These are phyloP conservation scores for Conomelus anceps DNA, from an alignment of 2,888 invertebrate species.

Conservation along the genomic window DNA sequence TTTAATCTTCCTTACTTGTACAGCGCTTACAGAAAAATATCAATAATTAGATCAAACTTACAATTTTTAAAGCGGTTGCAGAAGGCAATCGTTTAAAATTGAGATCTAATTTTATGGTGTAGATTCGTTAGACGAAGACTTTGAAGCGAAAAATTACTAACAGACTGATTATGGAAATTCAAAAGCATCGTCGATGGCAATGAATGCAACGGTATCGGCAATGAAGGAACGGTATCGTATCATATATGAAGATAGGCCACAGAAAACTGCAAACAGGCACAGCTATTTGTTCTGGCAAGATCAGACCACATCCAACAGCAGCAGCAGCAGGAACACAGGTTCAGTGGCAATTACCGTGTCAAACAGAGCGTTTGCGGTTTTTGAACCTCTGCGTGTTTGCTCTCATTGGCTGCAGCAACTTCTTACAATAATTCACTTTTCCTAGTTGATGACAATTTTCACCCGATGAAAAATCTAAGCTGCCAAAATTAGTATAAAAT, in stretches of 20 bases:
- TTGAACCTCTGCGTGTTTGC: not conserved
- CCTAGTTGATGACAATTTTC: not conserved
- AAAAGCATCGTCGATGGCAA: not conserved
- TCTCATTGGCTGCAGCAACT: not conserved
- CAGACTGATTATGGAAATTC: not conserved
- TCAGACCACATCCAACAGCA: not conserved
- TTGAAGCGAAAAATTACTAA: not conserved
- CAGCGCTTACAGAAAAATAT: too few species aligned
- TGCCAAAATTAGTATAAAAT: not conserved
- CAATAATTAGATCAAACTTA: too few species aligned
- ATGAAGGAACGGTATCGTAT: not conserved
- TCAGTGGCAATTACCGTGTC: not conserved
- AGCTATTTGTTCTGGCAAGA: not conserved
- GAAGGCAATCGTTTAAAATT: too few species aligned
- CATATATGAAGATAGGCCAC: not conserved
- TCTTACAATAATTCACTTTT: not conserved
- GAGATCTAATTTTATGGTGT: not conserved
- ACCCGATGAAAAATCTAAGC: not conserved
- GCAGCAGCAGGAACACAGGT: not conserved
- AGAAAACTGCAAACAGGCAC: too few species aligned
- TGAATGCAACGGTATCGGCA: not conserved
- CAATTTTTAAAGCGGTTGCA: too few species aligned
- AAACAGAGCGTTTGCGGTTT: not conserved
- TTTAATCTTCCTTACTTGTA: too few species aligned
- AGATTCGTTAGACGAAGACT: not conserved